Evolutionary conservation across 2,113 vertebrate species (phyloP).

Genomic region (Protobothrops mucrosquamatus): DNA sequence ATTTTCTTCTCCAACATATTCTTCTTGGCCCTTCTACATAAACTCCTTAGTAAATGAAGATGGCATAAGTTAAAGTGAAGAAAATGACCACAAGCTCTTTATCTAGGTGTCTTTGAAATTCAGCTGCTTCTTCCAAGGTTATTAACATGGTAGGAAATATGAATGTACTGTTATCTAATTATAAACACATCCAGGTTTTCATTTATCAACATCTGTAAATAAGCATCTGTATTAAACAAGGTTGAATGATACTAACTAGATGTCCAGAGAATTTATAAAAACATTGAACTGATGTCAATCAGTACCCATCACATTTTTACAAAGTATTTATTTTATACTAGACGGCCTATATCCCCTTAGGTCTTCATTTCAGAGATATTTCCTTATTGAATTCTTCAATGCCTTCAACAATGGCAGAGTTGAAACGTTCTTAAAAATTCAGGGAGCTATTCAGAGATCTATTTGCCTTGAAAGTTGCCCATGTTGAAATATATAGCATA

Average conservation of each 20-base stretch:
- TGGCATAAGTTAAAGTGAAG: background rate
- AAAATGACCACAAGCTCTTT: background rate
- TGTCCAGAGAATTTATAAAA: background rate
- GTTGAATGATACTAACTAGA: background rate
- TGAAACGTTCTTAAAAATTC: too few relatives aligned
- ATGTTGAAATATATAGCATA: too few relatives aligned
- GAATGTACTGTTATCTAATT: background rate
- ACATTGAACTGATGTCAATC: background rate
- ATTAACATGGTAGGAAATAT: background rate
- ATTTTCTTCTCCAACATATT: background rate
- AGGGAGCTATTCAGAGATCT: too few relatives aligned
- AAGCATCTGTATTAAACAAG: background rate
- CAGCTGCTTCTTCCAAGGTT: background rate
- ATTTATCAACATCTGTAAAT: background rate
- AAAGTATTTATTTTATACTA: constrained; percentile 32
- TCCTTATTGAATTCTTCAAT: background rate
- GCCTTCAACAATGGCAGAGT: too few relatives aligned
- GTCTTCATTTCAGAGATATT: background rate
- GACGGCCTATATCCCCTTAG: background rate
- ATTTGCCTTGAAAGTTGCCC: too few relatives aligned
- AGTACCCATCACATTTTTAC: background rate
- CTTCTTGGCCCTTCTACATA: background rate
- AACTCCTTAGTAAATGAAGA: background rate
- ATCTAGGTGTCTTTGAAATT: background rate
- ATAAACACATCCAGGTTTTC: background rate